Conservation (phyloP, 2,888 invertebrate genomes). For the Drosophila longiperda region DNA sequence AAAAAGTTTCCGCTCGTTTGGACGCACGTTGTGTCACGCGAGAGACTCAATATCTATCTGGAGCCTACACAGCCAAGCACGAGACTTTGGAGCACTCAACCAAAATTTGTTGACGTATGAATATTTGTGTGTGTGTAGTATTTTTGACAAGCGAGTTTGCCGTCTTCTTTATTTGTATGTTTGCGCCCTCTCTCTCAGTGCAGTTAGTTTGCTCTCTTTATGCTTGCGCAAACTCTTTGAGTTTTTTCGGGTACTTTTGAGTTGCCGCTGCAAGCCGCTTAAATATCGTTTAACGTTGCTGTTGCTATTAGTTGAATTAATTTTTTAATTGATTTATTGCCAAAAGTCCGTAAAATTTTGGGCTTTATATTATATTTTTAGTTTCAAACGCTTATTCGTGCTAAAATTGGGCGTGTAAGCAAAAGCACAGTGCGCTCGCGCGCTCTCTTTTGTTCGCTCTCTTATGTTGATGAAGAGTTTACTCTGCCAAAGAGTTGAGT, state of each 20-base stretch:
- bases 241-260: constrained; percentile 31
- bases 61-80: constrained; percentile 45
- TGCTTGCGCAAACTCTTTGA: constrained; percentile 66
- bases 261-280: constrained; percentile 35
- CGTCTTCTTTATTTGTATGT: constrained; percentile 24
- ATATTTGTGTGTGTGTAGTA: constrained; percentile 17
- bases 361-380: constrained; percentile 7
- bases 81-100: constrained; percentile 60
- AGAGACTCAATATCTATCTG: constrained; percentile 79
- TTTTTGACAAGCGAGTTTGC: constrained; percentile 43
- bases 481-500: constrained; percentile 27
- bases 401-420: constrained; percentile 72
- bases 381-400: constrained; percentile 24
- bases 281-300: constrained; percentile 12
- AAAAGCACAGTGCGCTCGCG: constrained; percentile 70
- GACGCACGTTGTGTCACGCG: constrained; percentile 76
- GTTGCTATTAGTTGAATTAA: constrained; percentile 30
- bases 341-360: constrained; percentile 31
- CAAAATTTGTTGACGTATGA: constrained; percentile 39
- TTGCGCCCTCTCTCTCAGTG: constrained; percentile 41
- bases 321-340: constrained; percentile 40
- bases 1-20: constrained; percentile 75
- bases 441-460: constrained; percentile 62
- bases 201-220: constrained; percentile 38
- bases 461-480: constrained; percentile 38